phyloP scores from a whole-genome alignment of 2,113 vertebrate genomes.

The Albula glossodonta region DNA sequence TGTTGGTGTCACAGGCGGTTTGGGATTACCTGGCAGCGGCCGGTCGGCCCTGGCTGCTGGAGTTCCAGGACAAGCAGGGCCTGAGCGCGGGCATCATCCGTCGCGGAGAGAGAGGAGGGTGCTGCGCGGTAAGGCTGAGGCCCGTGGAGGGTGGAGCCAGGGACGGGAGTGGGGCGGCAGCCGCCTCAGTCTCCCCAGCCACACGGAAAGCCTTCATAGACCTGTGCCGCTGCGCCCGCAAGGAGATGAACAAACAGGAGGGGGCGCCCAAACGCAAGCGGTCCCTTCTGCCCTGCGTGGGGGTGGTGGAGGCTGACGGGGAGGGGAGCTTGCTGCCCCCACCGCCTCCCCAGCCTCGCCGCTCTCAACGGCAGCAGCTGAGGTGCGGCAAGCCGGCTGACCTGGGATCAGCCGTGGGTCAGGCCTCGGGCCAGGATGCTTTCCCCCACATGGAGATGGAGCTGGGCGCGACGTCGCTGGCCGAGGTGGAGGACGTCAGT shows the following conservation, averaged over 20 bases:
- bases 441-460: slow-evolving; percentile 57
- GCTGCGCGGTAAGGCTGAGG: slow-evolving; percentile 86
- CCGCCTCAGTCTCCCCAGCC: slow-evolving; percentile 76
- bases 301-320: slow-evolving; percentile 61
- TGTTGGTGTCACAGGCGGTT: slow-evolving; percentile 87
- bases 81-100: slow-evolving; percentile 83
- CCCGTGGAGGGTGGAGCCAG: slow-evolving; percentile 73
- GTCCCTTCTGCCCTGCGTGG: slow-evolving; percentile 72
- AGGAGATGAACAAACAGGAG: slow-evolving; percentile 82
- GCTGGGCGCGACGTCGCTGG: slow-evolving; percentile 43
- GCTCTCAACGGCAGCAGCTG: slow-evolving; percentile 75
- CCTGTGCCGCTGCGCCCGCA: slow-evolving; percentile 81
- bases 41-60: slow-evolving; percentile 83
- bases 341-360: slow-evolving; percentile 64
- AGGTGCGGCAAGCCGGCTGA: slow-evolving; percentile 69
- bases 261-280: slow-evolving; percentile 78
- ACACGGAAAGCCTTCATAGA: slow-evolving; percentile 77
- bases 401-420: slow-evolving; percentile 57
- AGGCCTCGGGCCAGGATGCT: slow-evolving; percentile 57
- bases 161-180: slow-evolving; percentile 66
- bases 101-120: slow-evolving; percentile 88
- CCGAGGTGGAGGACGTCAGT: slow-evolving; percentile 69
- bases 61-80: slow-evolving; percentile 86
- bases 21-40: slow-evolving; percentile 91
- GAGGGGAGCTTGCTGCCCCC: slow-evolving; percentile 68